A percentile compares a stretch with the other conserved stretches of the same genome.
phyloP scores from a whole-genome alignment of 2,113 vertebrate species.

The Rhinopomastus cyanomelas region DNA sequence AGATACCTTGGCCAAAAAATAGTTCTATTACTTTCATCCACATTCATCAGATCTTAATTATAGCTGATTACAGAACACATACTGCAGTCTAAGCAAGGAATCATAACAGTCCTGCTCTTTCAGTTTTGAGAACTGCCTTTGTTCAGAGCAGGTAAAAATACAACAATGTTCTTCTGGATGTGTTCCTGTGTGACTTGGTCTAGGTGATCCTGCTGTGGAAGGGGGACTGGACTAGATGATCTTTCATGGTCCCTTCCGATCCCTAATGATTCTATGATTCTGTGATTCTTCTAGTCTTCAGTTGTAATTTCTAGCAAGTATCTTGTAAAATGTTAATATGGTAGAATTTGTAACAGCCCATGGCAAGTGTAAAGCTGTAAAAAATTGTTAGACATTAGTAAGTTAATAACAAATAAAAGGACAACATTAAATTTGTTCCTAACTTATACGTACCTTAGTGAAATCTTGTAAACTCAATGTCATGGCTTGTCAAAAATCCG shows the following conservation, averaged over 20 bases:
- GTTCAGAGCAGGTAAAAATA: background rate
- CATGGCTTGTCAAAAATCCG: background rate
- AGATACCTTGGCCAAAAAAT: background rate
- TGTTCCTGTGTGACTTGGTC: too few species aligned
- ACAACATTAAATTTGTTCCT: background rate
- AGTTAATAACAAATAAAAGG: background rate
- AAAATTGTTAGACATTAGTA: background rate
- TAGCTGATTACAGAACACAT: background rate
- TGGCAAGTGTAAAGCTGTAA: background rate
- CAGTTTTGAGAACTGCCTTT: background rate
- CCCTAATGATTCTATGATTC: too few species aligned
- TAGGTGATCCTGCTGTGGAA: too few species aligned
- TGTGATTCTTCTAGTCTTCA: background rate
- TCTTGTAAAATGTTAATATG: fast-evolving
- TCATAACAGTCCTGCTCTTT: background rate
- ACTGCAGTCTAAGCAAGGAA: background rate
- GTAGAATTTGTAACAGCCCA: background rate
- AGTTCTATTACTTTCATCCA: background rate
- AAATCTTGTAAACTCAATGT: background rate
- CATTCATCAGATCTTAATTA: background rate
- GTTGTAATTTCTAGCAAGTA: background rate
- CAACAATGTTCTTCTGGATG: background rate
- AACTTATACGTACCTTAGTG: background rate
- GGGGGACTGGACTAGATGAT: too few species aligned
- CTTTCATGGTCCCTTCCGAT: too few species aligned